phyloP scores from a whole-genome alignment of 2,797 vertebrate genomes.

The Chromobotia macracanthus region DNA sequence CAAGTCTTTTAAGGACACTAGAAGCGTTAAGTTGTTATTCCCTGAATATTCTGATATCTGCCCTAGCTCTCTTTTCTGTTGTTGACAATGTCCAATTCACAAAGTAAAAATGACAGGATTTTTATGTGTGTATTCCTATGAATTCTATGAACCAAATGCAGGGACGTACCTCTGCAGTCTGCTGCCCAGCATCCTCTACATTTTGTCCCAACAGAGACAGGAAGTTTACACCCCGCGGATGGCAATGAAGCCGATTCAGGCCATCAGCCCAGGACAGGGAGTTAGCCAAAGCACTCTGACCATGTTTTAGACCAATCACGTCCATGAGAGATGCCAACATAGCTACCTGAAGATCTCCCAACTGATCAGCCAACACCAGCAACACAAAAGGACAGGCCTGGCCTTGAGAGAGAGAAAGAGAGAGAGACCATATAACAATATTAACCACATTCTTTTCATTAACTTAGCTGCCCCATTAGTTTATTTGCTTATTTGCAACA shows the following conservation, averaged over 20 bases:
- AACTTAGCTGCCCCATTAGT: no score
- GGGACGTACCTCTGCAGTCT: neutral
- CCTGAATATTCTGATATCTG: neutral
- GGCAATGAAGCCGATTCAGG: slow-evolving; percentile 75
- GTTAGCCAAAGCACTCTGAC: slow-evolving; percentile 62
- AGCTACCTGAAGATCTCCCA: slow-evolving; percentile 74
- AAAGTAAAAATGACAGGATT: no score
- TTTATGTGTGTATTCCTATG: no score
- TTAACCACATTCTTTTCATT: no score
- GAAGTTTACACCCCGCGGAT: slow-evolving; percentile 73
- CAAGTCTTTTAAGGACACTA: no score
- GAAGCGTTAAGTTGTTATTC: neutral
- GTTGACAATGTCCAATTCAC: no score
- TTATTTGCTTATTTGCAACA: neutral
- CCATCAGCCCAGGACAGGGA: slow-evolving; percentile 78
- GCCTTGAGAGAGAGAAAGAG: slow-evolving; percentile 64
- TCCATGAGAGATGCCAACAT: slow-evolving; percentile 82
- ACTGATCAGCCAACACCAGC: slow-evolving; percentile 73
- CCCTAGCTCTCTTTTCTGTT: neutral
- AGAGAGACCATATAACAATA: no score
- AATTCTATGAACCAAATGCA: no score
- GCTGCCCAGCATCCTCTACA: neutral
- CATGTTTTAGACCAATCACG: slow-evolving; percentile 74
- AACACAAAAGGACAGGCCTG: slow-evolving; percentile 76
- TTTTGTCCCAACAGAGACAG: slow-evolving; percentile 68